phyloP scores from a whole-genome alignment of 2,888 invertebrate genomes.

The Marasmarcha lunaedactyla region DNA sequence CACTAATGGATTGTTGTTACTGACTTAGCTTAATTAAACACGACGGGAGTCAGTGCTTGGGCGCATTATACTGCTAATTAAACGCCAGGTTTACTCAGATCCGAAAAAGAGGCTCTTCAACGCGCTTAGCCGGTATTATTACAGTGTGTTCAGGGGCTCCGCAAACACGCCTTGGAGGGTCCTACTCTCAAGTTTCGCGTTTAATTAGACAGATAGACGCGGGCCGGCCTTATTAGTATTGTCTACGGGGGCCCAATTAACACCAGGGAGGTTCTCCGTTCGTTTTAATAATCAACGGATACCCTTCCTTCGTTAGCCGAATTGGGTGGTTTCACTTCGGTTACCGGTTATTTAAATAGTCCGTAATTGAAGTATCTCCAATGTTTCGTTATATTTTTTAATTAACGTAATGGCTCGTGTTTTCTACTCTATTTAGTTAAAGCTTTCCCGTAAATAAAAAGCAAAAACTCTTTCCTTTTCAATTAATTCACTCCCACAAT shows the following conservation, averaged over 20 bases:
- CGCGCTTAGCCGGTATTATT: slow-evolving; percentile 70
- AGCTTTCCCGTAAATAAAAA: too few species aligned
- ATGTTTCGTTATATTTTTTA: slow-evolving; percentile 21
- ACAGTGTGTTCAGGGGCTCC: slow-evolving; percentile 64
- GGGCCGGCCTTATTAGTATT: slow-evolving; percentile 70
- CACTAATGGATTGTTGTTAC: slow-evolving; percentile 55
- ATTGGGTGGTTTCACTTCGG: slow-evolving; percentile 40
- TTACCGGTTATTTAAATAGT: slow-evolving; percentile 15
- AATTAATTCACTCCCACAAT: too few species aligned
- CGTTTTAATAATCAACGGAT: slow-evolving; percentile 68
- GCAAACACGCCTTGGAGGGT: slow-evolving; percentile 65
- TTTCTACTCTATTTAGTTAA: too few species aligned
- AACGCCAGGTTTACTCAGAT: slow-evolving; percentile 65
- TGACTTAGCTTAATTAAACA: slow-evolving; percentile 68
- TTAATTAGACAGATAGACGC: slow-evolving; percentile 71
- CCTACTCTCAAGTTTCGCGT: slow-evolving; percentile 70
- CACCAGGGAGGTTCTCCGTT: slow-evolving; percentile 62
- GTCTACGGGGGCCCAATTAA: slow-evolving; percentile 71
- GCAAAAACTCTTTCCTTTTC: too few species aligned
- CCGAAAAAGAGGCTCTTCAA: slow-evolving; percentile 69
- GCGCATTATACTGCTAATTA: slow-evolving; percentile 68
- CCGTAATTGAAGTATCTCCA: background rate
- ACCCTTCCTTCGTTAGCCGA: slow-evolving; percentile 63
- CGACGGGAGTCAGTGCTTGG: slow-evolving; percentile 62
- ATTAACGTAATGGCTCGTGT: too few species aligned